phyloP scores from a whole-genome alignment of 2,888 invertebrate genomes.

The Anodontia alba region DNA sequence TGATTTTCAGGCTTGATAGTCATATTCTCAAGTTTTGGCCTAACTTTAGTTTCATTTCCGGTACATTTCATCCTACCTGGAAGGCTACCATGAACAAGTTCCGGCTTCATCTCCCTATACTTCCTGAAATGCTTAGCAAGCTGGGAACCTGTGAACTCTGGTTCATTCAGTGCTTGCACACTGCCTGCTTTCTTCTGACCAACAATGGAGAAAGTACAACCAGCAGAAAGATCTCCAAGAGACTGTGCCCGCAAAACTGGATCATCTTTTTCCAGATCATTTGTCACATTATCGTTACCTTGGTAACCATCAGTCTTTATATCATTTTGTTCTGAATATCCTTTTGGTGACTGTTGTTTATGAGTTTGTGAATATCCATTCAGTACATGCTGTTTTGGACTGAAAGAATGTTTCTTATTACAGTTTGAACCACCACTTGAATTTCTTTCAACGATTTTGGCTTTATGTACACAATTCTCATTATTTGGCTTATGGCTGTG shows the following conservation, averaged over 20 bases:
- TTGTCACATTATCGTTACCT: constrained; percentile 23
- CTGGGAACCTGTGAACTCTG: constrained; percentile 55
- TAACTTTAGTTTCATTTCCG: constrained; percentile 22
- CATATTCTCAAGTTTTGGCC: constrained; percentile 7
- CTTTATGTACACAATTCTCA: background rate
- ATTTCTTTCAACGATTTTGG: constrained; percentile 1
- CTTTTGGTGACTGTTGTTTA: background rate
- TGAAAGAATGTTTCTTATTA: background rate
- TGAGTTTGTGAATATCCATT: background rate
- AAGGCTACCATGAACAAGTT: constrained; percentile 44
- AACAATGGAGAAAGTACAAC: constrained; percentile 73
- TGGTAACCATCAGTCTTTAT: constrained; percentile 4
- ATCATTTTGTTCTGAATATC: background rate
- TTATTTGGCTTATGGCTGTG: background rate
- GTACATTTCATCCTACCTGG: constrained; percentile 49
- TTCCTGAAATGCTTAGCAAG: constrained; percentile 54
- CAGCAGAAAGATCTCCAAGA: constrained; percentile 71
- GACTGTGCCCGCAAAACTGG: constrained; percentile 68
- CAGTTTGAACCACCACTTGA: background rate
- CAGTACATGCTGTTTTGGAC: background rate
- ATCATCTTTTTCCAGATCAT: constrained; percentile 59
- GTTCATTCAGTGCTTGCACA: constrained; percentile 44
- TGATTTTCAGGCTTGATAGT: background rate
- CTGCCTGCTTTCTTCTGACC: constrained; percentile 74
- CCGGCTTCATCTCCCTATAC: constrained; percentile 51